These are phyloP conservation scores for Brachionus sp. DNA, from an alignment of 1,140 invertebrate species.

Conservation along the genomic window DNA sequence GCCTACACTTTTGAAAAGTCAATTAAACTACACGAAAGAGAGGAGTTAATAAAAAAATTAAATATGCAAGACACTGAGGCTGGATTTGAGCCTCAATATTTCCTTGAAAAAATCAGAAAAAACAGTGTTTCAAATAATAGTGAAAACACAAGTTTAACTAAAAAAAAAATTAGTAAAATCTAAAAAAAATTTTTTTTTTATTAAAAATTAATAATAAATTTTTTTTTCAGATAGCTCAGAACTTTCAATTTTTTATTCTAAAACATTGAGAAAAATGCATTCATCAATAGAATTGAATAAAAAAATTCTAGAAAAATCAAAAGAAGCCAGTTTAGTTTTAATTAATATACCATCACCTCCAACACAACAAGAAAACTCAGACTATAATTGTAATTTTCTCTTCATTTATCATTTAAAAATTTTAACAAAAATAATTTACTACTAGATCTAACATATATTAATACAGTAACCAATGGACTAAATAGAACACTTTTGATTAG, in stretches of 20 bases:
- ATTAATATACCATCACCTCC: constrained; percentile 95
- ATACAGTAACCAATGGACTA: constrained; percentile 93
- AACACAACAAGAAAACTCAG: constrained; percentile 72
- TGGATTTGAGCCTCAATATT: constrained; percentile 9
- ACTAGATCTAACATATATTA: constrained; percentile 97
- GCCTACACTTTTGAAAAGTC: constrained; percentile 98
- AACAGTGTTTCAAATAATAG: neutral
- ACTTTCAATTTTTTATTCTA: constrained; percentile 64
- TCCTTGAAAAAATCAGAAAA: neutral
- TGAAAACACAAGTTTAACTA: neutral
- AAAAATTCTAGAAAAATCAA: constrained; percentile 90
- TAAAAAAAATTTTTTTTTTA: neutral
- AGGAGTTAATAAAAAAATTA: constrained; percentile 89
- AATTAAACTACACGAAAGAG: constrained; percentile 96
- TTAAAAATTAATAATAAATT: neutral
- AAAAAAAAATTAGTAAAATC: neutral
- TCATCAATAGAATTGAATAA: constrained; percentile 97
- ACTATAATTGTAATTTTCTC: constrained; percentile 77
- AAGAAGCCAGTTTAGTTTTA: constrained; percentile 93
- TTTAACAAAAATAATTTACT: constrained; percentile 48
- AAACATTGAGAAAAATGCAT: constrained; percentile 95
- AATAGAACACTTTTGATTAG: constrained; percentile 94
- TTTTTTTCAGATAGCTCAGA: neutral
- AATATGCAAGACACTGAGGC: constrained; percentile 47
- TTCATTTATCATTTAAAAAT: neutral